These are phyloP conservation scores for Clarias macrocephalus DNA, from an alignment of 2,113 vertebrate species.

Conservation along the genomic window DNA sequence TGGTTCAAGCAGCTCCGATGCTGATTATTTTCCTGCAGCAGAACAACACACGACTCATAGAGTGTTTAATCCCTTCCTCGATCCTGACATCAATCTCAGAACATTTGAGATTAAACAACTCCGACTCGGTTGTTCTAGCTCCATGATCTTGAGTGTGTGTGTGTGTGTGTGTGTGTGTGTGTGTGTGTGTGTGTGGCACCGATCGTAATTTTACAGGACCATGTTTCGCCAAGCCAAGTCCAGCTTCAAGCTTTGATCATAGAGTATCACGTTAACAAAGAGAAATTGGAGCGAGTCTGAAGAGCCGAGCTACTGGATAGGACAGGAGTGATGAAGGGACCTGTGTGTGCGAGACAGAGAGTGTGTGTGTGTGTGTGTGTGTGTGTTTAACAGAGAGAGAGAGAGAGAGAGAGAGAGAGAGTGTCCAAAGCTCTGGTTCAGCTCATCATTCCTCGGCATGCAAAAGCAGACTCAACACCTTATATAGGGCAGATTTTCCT, in stretches of 20 bases:
- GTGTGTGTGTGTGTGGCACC: not conserved
- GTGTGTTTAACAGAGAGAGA: not conserved
- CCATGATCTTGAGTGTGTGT: not conserved
- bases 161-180: too few relatives aligned
- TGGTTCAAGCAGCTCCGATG: too few relatives aligned
- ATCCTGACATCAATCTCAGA: not conserved
- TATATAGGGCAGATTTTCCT: slow-evolving; percentile 68
- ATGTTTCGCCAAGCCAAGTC: not conserved
- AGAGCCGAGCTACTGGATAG: not conserved
- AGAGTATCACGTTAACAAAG: not conserved
- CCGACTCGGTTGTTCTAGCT: not conserved
- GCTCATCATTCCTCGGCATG: slow-evolving; percentile 42
- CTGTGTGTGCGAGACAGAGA: slow-evolving; percentile 14
- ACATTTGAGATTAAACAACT: not conserved
- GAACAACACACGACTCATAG: not conserved
- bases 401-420: not conserved
- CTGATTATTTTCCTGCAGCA: not conserved
- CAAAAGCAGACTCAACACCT: slow-evolving; percentile 52
- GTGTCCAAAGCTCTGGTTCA: slow-evolving; percentile 50
- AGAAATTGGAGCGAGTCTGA: slow-evolving; percentile 7
- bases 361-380: slow-evolving; percentile 16
- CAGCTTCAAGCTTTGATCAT: not conserved
- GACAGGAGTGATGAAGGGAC: not conserved
- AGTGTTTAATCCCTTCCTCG: not conserved
- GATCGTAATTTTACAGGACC: not conserved